Evolutionary conservation across 2,888 invertebrate species (phyloP).

Genomic region (Calephelis perditalis): DNA sequence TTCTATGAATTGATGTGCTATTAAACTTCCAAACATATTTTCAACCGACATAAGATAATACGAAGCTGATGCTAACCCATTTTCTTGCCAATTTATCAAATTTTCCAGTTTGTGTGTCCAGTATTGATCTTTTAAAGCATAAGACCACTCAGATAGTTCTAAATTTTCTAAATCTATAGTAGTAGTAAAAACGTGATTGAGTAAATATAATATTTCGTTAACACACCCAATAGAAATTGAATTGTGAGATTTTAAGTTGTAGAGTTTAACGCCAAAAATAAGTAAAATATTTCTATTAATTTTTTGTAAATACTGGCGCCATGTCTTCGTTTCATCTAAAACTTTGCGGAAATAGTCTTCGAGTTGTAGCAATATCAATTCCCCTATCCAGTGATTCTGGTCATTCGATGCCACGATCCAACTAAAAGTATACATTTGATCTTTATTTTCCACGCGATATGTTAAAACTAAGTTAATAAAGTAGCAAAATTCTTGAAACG

Average conservation of each 20-base stretch:
- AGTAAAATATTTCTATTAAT: slow-evolving; percentile 12
- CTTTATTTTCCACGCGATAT: slow-evolving; percentile 4
- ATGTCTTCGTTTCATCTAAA: slow-evolving; percentile 4
- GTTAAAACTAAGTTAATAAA: slow-evolving; percentile 6
- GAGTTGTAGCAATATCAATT: slow-evolving; percentile 15
- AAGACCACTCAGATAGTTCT: slow-evolving; percentile 16
- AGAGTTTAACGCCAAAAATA: slow-evolving; percentile 14
- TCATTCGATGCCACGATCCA: slow-evolving; percentile 13
- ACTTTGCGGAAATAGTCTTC: slow-evolving; percentile 14
- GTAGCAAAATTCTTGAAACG: slow-evolving; percentile 10
- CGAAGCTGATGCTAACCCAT: slow-evolving; percentile 1
- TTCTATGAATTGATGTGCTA: slow-evolving; percentile 12
- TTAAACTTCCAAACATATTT: slow-evolving; percentile 17
- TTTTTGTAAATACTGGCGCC: slow-evolving; percentile 6
- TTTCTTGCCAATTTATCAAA: slow-evolving; percentile 7
- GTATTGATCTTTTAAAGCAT: slow-evolving; percentile 16
- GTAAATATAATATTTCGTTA: slow-evolving; percentile 14
- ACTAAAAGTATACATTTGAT: slow-evolving; percentile 8
- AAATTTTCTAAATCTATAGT: slow-evolving; percentile 12
- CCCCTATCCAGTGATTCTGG: slow-evolving; percentile 14
- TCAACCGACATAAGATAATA: slow-evolving; percentile 14
- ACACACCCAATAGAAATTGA: slow-evolving; percentile 3
- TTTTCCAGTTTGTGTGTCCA: slow-evolving; percentile 14
- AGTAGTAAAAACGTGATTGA: neutral
- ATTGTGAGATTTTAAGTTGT: neutral